Evolutionary conservation across 2,888 invertebrate species (phyloP).

Genomic region (Apamea anceps): DNA sequence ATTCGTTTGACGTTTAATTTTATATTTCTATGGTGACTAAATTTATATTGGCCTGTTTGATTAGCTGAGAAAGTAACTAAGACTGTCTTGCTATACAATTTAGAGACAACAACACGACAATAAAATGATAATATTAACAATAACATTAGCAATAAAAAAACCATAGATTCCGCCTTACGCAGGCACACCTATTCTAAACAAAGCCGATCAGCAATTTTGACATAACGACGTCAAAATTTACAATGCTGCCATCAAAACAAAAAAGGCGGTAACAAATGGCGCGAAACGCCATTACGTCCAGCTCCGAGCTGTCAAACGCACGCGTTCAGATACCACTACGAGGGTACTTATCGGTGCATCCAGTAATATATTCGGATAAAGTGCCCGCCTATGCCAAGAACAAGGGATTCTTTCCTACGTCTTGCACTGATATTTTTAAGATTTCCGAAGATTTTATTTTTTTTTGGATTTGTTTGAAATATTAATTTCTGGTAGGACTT

Average conservation of each 20-base stretch:
- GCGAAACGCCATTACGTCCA: constrained; percentile 72
- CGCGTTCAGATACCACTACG: constrained; percentile 61
- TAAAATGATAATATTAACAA: no score
- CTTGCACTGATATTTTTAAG: constrained; percentile 27
- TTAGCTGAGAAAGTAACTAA: neutral
- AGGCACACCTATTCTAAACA: constrained; percentile 10
- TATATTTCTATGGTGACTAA: neutral
- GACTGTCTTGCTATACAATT: no score
- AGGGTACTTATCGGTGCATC: constrained; percentile 72
- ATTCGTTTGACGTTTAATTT: constrained; percentile 26
- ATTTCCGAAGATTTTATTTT: constrained; percentile 12
- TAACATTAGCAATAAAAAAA: neutral
- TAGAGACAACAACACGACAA: no score
- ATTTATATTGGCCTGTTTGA: neutral
- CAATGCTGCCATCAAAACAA: constrained; percentile 63
- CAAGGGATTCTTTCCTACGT: constrained; percentile 48
- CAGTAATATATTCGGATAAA: constrained; percentile 73
- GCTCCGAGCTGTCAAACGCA: constrained; percentile 71
- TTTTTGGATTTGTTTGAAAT: neutral
- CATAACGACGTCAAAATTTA: constrained; percentile 56
- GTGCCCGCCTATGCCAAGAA: constrained; percentile 67
- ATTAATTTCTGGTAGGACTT: neutral
- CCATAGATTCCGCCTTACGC: neutral
- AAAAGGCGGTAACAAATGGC: constrained; percentile 73
- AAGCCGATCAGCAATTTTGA: constrained; percentile 45